A percentile compares a stretch with the other conserved stretches of the same genome.
Conservation (phyloP, 2,888 invertebrate species). For the Drosophila atroscutellata region DNA sequence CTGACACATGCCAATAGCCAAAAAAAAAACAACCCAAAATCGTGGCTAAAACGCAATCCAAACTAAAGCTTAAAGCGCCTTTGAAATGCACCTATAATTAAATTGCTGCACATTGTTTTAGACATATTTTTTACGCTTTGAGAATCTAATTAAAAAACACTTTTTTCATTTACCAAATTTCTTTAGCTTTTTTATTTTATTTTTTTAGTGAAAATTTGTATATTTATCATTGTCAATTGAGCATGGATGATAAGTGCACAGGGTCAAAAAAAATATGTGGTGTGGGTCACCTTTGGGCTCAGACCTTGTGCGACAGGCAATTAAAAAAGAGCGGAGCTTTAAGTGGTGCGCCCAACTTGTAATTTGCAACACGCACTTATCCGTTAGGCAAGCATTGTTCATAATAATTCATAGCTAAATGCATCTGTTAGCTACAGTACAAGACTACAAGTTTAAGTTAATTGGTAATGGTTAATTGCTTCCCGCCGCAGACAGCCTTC, state of each 20-base stretch:
- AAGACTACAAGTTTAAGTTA: conserved; percentile 16
- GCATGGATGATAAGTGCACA: conserved; percentile 30
- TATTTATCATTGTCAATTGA: conserved; percentile 45
- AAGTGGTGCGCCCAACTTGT: conserved; percentile 19
- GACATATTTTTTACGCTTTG: conserved; percentile 14
- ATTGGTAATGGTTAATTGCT: conserved; percentile 35
- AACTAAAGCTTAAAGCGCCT: conserved; percentile 13
- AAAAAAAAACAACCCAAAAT: conserved; percentile 36
- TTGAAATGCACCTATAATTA: conserved; percentile 61
- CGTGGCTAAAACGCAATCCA: conserved; percentile 9
- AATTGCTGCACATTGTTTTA: conserved; percentile 37
- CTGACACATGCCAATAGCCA: conserved; percentile 45
- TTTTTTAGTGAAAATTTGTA: conserved; percentile 8
- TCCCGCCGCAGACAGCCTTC: conserved; percentile 49
- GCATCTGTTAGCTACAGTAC: conserved; percentile 3
- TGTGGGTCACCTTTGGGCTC: conserved; percentile 20
- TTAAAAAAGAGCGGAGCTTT: conserved; percentile 33
- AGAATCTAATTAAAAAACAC: conserved; percentile 13
- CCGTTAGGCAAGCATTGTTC: conserved; percentile 27
- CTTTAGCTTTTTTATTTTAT: conserved; percentile 6
- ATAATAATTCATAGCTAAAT: conserved; percentile 5
- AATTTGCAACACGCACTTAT: conserved; percentile 57
- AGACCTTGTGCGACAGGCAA: conserved; percentile 40
- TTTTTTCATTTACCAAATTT: conserved; percentile 29
- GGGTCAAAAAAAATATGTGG: conserved; percentile 38